These are phyloP conservation scores for Serinus canaria DNA, from an alignment of 2,113 vertebrate genomes.

Conservation along the genomic window DNA sequence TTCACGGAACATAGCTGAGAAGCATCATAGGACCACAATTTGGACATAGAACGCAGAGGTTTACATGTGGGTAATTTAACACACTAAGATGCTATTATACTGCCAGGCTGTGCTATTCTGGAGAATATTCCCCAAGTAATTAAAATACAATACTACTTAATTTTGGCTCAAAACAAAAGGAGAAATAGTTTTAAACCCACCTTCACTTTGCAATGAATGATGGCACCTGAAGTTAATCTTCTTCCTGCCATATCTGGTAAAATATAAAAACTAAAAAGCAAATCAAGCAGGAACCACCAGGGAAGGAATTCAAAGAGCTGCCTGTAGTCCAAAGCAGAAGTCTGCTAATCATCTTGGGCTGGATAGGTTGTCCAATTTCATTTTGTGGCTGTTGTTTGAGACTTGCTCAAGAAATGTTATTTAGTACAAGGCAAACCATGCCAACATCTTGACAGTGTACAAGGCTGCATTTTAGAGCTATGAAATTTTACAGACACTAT, in stretches of 20 bases:
- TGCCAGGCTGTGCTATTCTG: not conserved
- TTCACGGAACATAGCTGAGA: not conserved
- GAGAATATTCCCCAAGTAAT: not conserved
- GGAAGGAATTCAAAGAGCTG: not conserved
- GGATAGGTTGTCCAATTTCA: not conserved
- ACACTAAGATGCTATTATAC: not conserved
- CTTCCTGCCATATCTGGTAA: not conserved
- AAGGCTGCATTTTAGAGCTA: not conserved
- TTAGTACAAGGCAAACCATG: not conserved
- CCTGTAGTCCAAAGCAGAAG: not conserved
- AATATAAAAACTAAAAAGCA: not conserved
- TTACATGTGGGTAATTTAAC: not conserved
- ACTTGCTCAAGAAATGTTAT: not conserved
- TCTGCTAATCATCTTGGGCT: not conserved
- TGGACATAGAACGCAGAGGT: not conserved
- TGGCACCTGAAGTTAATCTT: not conserved
- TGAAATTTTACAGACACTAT: not conserved
- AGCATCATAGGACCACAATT: not conserved
- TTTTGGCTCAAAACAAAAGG: not conserved
- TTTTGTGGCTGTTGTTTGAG: not conserved
- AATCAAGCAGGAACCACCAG: not conserved
- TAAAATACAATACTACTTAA: not conserved
- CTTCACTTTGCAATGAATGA: not conserved
- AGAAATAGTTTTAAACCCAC: not conserved
- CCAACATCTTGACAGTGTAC: not conserved